Evolutionary conservation across 2,888 invertebrate species (phyloP), one percentile per base, ranked within the genome.

Genomic region (Scaptodrosophila latifasciaeformis): DNA sequence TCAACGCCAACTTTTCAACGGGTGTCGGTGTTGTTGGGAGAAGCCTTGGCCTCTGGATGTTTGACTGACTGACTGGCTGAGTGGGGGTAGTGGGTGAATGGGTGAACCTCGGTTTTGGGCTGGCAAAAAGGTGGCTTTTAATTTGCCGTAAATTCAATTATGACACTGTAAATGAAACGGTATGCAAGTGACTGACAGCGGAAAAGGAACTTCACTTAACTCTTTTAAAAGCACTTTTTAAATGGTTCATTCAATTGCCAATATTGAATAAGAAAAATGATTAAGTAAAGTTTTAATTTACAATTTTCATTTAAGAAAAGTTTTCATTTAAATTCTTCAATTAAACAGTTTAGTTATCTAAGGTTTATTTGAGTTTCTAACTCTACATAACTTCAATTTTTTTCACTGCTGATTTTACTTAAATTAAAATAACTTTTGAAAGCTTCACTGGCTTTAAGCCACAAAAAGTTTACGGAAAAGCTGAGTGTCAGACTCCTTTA

Each of bases 121-220:
- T 50, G 43, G 43, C 31, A 58, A 58, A 57, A 57, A 55, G 57
- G 61, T 45, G 49, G 48, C 63, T 61, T 65, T 74, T 76, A 76
- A 72, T 72, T 72, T 72, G 62, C 50, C 60, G 49, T 53, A 67
- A 72, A 70, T 70, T 70, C 63, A 76, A 74, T 74, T 74, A 67
- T 63, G 60, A 50, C 63, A 59, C 61, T 57, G 63, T 49, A 59
- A 34, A 15, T 34, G 12, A 2, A 34, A 34, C 4, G 12, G 34
- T 34, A 12, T 34, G 12, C 34, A 52, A 52, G 54, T 48, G 56
- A 59, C 62, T 13, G 34, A 12, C 34, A 34, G 13, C 34, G 15
- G 10, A 30, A 30, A 30, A 12, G 30, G 30, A n/a, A n/a, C n/a
- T n/a, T n/a, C n/a, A n/a, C n/a, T n/a, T n/a, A n/a, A n/a, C n/a